Conservation (phyloP, 2,888 invertebrate genomes). For the Hydrotaea diabolus region DNA sequence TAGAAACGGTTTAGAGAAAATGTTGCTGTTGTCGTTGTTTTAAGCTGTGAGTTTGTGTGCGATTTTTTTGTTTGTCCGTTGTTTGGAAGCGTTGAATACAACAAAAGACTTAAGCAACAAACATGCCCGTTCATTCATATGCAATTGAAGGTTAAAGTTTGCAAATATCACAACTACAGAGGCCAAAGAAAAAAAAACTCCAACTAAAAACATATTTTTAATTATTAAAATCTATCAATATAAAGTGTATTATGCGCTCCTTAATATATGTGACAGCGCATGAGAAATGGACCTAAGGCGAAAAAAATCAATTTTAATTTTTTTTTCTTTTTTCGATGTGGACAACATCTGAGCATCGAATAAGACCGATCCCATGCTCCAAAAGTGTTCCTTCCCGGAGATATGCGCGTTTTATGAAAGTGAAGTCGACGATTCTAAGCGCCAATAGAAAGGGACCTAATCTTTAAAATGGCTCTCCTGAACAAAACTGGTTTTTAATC, state of each 20-base stretch:
- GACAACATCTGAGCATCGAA: too few species aligned
- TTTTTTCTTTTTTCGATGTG: too few species aligned
- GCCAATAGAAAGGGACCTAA: too few species aligned
- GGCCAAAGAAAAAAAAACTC: neutral
- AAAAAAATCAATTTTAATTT: too few species aligned
- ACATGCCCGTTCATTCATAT: slow-evolving; percentile 43
- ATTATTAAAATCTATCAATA: slow-evolving; percentile 12
- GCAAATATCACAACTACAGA: slow-evolving; percentile 30
- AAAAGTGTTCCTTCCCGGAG: too few species aligned
- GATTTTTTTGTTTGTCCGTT: neutral
- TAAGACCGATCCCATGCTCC: too few species aligned
- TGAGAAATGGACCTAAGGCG: too few species aligned
- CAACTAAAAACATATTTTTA: slow-evolving; percentile 22
- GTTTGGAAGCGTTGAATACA: slow-evolving; percentile 1
- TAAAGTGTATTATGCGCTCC: neutral
- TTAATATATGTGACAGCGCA: too few species aligned
- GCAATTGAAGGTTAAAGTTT: slow-evolving; percentile 64
- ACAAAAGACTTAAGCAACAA: slow-evolving; percentile 38
- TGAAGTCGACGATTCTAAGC: too few species aligned
- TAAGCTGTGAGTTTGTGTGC: neutral
- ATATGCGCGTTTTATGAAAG: too few species aligned
- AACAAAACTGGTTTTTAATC: too few species aligned
- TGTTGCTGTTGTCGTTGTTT: neutral
- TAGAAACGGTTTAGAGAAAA: slow-evolving; percentile 9
- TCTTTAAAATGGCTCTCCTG: too few species aligned